Base-by-base conservation (phyloP, 2,113 vertebrate genomes). In the Notarius quadriscutis region DNA sequence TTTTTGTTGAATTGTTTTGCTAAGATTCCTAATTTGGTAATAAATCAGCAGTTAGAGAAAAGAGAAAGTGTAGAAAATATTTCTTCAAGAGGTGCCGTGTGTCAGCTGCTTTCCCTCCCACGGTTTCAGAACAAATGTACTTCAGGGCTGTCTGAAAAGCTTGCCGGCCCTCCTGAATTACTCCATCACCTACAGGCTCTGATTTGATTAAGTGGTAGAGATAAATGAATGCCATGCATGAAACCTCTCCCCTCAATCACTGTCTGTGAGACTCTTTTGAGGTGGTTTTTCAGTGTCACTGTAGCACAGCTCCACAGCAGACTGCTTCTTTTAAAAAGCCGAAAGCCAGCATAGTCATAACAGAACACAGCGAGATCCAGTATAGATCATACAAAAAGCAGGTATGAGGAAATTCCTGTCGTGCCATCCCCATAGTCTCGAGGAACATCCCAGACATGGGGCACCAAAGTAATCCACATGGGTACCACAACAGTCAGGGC, bases 51-150 rank as follows among this genome's bases (percentile, higher is more conserved):
- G 55, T 62, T 84, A 34, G 22, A 75, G 75, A 69, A 86, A 81
- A 60, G 17, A 87, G 57, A 92, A 91, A 91, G 83, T 88, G 89
- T 79, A 84, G 88, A 90, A 91, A 89, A 88, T 58, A 81, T 87
- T 87, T 93, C 89, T 90, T n/a, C 60, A 82, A 89, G 91, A 94
- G 89, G 81, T 75, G 85, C 69, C 86, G 62, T 83, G 85, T 90
- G 89, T 94, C 91, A 91, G 91, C 93, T 92, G 93, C 91, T 93
- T 93, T 92, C 87, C 87, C 90, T 83, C 89, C 92, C 91, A 86
- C 89, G 90, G 88, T 91, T 92, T 90, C 84, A 81, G 84, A 93
- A 92, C 92, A 94, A 94, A 94, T 94, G 93, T 93, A 92, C 90
- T 50, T 87, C 89, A 90, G 91, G 87, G 75, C 88, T 91, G 81